These are phyloP conservation scores for Neosilurus hyrtlii DNA, from an alignment of 2,797 vertebrate genomes.

Conservation along the genomic window DNA sequence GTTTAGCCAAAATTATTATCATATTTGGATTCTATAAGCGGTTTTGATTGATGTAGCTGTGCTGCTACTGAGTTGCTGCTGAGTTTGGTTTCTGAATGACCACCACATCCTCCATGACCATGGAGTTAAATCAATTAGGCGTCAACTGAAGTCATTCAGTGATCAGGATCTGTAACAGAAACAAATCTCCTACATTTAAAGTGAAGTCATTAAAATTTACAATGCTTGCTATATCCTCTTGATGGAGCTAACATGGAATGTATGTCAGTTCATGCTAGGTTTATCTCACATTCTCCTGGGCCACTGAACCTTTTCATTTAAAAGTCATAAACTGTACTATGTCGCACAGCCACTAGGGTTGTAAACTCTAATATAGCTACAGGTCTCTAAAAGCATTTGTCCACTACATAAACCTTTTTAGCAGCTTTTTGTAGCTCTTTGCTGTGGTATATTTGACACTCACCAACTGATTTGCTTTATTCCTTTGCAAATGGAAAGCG, in stretches of 20 bases:
- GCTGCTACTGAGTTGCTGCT: conserved; percentile 14
- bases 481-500: conserved; percentile 29
- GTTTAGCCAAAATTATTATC: conserved; percentile 29
- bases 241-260: conserved; percentile 20
- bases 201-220: conserved; percentile 36
- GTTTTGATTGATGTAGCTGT: conserved; percentile 14
- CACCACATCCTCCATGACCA: conserved; percentile 18
- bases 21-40: conserved; percentile 8
- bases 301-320: conserved; percentile 25
- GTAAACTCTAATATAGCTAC: conserved; percentile 9
- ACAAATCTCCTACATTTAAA: conserved; percentile 25
- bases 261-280: background rate
- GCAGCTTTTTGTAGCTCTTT: conserved; percentile 9
- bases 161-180: conserved; percentile 30
- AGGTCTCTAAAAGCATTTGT: conserved; percentile 13
- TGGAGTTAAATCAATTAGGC: conserved; percentile 49
- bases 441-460: conserved; percentile 1
- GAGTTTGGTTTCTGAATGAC: conserved; percentile 27
- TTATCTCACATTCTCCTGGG: conserved; percentile 10
- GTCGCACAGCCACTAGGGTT: background rate
- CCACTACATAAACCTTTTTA: background rate
- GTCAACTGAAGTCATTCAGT: conserved; percentile 17
- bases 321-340: conserved; percentile 21
- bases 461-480: conserved; percentile 8
- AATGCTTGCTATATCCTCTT: conserved; percentile 7